A percentile compares a stretch with the other conserved stretches of the same genome.
Evolutionary conservation across 1,140 invertebrate genomes (phyloP).

Genomic region (Listronotus oregonensis): DNA sequence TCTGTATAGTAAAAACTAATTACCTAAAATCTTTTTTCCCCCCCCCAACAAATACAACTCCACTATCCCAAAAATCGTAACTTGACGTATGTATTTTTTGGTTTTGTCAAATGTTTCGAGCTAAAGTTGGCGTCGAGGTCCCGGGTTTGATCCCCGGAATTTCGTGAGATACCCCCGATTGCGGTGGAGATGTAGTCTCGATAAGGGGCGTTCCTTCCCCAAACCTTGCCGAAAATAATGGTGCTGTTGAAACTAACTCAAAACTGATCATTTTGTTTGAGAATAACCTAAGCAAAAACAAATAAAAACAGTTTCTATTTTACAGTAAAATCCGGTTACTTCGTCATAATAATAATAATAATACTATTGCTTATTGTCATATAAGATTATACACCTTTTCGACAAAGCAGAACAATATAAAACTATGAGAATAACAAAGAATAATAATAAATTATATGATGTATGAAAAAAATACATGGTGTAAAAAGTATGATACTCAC

Average conservation of each 20-base stretch:
- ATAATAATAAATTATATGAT: too few species aligned
- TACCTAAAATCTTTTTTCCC: constrained; percentile 90
- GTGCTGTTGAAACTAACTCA: constrained; percentile 28
- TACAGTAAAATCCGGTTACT: too few species aligned
- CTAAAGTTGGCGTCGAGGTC: constrained; percentile 87
- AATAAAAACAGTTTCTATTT: too few species aligned
- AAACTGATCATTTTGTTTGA: too few species aligned
- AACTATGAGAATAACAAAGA: too few species aligned
- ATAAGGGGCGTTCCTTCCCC: constrained; percentile 84
- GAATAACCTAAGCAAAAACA: too few species aligned
- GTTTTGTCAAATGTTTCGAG: constrained; percentile 86
- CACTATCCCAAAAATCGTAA: constrained; percentile 81
- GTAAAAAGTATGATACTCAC: too few species aligned
- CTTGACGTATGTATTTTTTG: constrained; percentile 89
- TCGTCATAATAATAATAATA: too few species aligned
- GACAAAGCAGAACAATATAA: too few species aligned
- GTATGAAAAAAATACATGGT: too few species aligned
- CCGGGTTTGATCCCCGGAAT: constrained; percentile 90
- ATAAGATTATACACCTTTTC: too few species aligned
- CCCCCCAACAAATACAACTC: constrained; percentile 88
- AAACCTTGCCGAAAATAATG: constrained; percentile 67
- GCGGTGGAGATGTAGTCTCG: constrained; percentile 92
- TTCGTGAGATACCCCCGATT: constrained; percentile 91
- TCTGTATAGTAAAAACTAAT: not conserved
- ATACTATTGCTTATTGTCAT: too few species aligned